Conservation (phyloP, 2,113 vertebrate species). For the Rafetus swinhoei region DNA sequence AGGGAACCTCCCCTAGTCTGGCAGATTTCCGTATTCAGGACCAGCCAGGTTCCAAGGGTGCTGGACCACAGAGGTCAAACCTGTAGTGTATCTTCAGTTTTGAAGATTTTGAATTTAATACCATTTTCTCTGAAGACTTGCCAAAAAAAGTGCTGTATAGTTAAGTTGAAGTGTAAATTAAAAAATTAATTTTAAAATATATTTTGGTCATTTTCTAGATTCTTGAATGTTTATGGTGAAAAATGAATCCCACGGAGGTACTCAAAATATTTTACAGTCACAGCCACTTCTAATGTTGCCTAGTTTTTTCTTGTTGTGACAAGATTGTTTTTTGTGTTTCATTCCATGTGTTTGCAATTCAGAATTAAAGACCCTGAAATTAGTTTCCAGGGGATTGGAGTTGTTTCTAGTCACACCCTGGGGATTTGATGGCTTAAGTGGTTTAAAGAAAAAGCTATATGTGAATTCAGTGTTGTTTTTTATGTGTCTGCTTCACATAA, state of each 20-base stretch:
- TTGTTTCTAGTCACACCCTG: not conserved
- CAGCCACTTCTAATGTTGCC: not conserved
- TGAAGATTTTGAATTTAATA: not conserved
- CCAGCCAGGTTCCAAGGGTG: too few relatives aligned
- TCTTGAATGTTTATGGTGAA: not conserved
- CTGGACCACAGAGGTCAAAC: too few relatives aligned
- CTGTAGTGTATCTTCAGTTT: not conserved
- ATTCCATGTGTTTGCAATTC: not conserved
- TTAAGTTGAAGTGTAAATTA: not conserved
- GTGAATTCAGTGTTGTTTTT: not conserved
- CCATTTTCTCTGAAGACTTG: not conserved
- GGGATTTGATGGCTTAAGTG: not conserved
- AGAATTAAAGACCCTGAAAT: not conserved
- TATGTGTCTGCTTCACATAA: not conserved
- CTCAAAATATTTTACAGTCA: not conserved
- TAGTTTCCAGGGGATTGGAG: not conserved
- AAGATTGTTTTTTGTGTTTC: not conserved
- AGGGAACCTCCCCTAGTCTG: too few relatives aligned
- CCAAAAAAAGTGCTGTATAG: not conserved
- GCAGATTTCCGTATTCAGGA: too few relatives aligned
- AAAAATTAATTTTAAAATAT: not conserved
- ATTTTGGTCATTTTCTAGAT: not conserved
- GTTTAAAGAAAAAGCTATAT: not conserved
- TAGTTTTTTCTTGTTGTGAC: not conserved
- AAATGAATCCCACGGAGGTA: accelerated